These are phyloP conservation scores for Xenus cinereus DNA, from an alignment of 2,113 vertebrate genomes.

Conservation along the genomic window DNA sequence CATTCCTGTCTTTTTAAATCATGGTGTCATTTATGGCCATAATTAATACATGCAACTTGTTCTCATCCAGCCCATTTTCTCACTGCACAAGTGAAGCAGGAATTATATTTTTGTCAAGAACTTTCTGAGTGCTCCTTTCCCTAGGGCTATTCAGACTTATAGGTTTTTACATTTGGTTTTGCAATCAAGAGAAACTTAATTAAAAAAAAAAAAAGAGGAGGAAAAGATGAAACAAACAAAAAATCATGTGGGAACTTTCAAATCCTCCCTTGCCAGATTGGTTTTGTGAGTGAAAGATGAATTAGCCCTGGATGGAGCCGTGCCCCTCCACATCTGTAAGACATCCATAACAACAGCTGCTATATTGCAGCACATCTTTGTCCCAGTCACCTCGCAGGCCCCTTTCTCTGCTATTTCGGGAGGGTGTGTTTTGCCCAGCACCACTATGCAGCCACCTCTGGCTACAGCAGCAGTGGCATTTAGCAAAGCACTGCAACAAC, in stretches of 20 bases:
- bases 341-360: neutral
- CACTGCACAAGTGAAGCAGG: neutral
- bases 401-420: neutral
- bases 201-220: neutral
- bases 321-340: neutral
- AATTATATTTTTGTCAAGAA: neutral
- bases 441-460: neutral
- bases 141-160: neutral
- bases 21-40: neutral
- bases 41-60: neutral
- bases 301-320: neutral
- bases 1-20: neutral
- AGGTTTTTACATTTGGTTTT: neutral
- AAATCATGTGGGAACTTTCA: neutral
- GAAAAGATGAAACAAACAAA: conserved; percentile 19
- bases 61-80: neutral
- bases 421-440: neutral
- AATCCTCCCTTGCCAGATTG: neutral
- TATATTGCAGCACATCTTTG: neutral
- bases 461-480: fast-evolving
- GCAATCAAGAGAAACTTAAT: conserved; percentile 5
- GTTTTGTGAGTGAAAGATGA: neutral
- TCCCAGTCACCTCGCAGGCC: neutral
- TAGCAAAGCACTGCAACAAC: neutral
- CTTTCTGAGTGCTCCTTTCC: neutral